phyloP scores from a whole-genome alignment of 2,797 vertebrate species.

The Spinus pinus region DNA sequence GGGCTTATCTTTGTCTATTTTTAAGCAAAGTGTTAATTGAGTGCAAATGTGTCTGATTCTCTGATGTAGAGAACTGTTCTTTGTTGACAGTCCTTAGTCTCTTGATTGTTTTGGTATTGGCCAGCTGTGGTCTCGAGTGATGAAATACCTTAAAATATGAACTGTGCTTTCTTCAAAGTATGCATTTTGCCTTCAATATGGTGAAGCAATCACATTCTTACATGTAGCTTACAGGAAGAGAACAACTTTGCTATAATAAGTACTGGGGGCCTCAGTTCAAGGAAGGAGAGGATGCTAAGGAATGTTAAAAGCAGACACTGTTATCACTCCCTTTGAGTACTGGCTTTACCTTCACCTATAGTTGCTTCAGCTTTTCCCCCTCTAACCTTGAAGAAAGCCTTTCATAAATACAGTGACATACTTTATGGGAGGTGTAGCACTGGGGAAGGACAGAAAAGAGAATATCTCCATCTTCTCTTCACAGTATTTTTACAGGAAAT shows the following conservation, averaged over 20 bases:
- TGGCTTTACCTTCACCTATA: not conserved
- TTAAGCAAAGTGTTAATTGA: conserved; percentile 50
- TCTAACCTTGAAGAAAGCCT: not conserved
- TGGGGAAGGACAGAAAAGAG: not conserved
- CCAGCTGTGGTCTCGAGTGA: conserved; percentile 63
- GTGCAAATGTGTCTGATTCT: conserved; percentile 54
- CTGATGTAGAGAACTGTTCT: conserved; percentile 51
- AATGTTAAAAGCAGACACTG: conserved; percentile 47
- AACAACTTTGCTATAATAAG: not conserved
- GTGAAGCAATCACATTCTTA: conserved; percentile 50
- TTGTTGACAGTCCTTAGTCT: conserved; percentile 46
- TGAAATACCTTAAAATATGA: conserved; percentile 70
- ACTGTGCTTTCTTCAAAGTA: conserved; percentile 58
- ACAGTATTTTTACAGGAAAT: not conserved
- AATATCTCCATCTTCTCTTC: not conserved
- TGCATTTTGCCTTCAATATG: conserved; percentile 48
- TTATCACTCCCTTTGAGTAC: not conserved
- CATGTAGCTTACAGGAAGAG: conserved; percentile 12
- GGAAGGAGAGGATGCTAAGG: not conserved
- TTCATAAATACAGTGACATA: not conserved
- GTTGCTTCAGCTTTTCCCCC: not conserved
- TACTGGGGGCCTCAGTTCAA: not conserved
- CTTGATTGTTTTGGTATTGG: conserved; percentile 59
- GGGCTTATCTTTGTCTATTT: conserved; percentile 59
- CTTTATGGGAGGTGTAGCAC: not conserved